These are phyloP conservation scores for Phallusia fumigata DNA, from an alignment of 23 tunicate species.

Conservation along the genomic window DNA sequence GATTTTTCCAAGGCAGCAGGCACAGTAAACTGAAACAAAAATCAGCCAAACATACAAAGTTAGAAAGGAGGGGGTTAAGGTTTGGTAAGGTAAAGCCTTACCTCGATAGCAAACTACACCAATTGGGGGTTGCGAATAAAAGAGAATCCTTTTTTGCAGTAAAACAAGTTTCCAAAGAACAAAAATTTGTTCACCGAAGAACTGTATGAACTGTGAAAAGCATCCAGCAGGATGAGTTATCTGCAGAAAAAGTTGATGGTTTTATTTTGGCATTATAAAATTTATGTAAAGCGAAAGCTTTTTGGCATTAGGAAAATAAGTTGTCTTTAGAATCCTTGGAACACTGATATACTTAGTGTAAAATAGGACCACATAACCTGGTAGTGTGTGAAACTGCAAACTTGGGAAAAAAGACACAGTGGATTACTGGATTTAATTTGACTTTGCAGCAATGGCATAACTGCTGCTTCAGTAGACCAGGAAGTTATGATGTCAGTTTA, in stretches of 20 bases:
- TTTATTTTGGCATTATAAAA: not conserved
- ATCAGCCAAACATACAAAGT: not conserved
- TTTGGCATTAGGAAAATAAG: too few relatives aligned
- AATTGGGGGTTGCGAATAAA: slow-evolving; percentile 88
- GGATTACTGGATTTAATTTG: too few relatives aligned
- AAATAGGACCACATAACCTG: too few relatives aligned
- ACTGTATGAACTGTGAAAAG: slow-evolving; percentile 64
- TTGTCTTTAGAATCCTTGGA: too few relatives aligned
- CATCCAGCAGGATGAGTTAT: slow-evolving; percentile 91
- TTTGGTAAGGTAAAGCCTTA: not conserved
- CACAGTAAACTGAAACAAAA: slow-evolving; percentile 76
- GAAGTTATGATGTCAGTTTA: too few relatives aligned
- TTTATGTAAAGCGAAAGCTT: too few relatives aligned
- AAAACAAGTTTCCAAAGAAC: slow-evolving; percentile 84
- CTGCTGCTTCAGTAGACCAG: too few relatives aligned
- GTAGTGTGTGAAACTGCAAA: too few relatives aligned
- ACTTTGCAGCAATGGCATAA: too few relatives aligned
- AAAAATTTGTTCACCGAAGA: slow-evolving; percentile 66
- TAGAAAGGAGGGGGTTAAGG: not conserved
- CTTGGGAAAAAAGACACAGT: too few relatives aligned
- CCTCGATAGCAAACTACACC: slow-evolving; percentile 96
- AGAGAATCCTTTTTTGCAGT: slow-evolving; percentile 66
- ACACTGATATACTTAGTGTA: too few relatives aligned
- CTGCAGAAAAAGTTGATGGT: slow-evolving; percentile 27
- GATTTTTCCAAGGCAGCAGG: slow-evolving; percentile 78